Conservation (phyloP, 2,888 invertebrate genomes). For the Drosophila lutescens region DNA sequence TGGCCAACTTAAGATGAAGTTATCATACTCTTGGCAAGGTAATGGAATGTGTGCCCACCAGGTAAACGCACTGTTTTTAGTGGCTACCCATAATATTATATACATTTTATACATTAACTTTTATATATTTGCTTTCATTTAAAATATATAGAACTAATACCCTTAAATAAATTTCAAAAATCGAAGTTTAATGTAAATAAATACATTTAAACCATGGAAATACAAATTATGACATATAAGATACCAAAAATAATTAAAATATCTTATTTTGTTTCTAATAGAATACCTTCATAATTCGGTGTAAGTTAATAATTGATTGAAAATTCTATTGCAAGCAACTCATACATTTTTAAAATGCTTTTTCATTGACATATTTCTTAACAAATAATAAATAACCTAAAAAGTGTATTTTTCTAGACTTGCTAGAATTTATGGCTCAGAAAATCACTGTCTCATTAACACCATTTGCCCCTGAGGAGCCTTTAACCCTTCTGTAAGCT, state of each 20-base stretch:
- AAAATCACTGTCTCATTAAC: constrained; percentile 30
- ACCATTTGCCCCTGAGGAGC: constrained; percentile 53
- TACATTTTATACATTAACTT: background rate
- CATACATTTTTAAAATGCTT: no score
- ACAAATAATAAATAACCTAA: background rate
- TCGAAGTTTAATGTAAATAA: no score
- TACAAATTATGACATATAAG: no score
- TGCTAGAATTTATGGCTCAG: background rate
- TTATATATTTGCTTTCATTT: background rate
- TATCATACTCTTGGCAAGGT: constrained; percentile 19
- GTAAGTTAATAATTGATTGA: no score
- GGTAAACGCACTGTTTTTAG: background rate
- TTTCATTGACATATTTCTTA: no score
- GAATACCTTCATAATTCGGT: no score
- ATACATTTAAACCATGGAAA: no score
- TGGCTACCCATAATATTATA: background rate
- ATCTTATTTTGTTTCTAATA: no score
- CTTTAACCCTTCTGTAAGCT: constrained; percentile 47
- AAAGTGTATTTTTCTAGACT: background rate
- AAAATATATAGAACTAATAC: no score
- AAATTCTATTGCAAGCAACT: no score
- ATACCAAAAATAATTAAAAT: no score
- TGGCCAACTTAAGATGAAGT: constrained; percentile 25
- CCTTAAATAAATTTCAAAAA: no score
- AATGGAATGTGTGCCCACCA: background rate